Evolutionary conservation across 2,113 vertebrate genomes (phyloP).

Genomic region (Mobula birostris): DNA sequence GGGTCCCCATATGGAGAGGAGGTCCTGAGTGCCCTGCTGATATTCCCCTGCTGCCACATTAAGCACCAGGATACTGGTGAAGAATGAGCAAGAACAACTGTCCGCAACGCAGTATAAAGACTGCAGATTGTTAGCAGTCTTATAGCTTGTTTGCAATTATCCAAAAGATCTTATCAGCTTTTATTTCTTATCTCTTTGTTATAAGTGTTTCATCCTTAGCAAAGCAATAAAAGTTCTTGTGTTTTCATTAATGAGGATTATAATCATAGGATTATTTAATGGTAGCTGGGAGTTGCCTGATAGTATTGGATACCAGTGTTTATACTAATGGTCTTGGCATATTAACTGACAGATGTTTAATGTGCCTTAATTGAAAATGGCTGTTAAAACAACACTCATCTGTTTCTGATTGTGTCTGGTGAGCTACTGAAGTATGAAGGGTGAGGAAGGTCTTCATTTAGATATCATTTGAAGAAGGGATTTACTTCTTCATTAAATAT

Average conservation of each 20-base stretch:
- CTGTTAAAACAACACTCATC: constrained; percentile 38
- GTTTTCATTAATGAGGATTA: constrained; percentile 33
- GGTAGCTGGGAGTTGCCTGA: constrained; percentile 31
- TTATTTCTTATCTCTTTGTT: neutral
- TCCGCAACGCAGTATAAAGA: neutral
- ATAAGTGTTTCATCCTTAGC: neutral
- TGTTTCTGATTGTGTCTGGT: constrained; percentile 38
- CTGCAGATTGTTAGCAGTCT: neutral
- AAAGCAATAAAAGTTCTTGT: neutral
- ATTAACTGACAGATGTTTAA: constrained; percentile 38
- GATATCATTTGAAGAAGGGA: constrained; percentile 38
- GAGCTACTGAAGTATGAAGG: constrained; percentile 37
- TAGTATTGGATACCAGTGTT: constrained; percentile 30
- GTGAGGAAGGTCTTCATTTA: constrained; percentile 37
- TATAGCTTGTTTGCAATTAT: neutral
- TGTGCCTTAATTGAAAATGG: constrained; percentile 38
- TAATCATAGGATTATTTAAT: constrained; percentile 35
- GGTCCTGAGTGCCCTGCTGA: neutral
- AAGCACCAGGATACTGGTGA: neutral
- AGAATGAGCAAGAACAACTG: neutral
- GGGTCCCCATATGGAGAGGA: neutral
- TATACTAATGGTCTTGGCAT: constrained; percentile 33
- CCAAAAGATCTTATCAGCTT: neutral
- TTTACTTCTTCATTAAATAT: constrained; percentile 38
- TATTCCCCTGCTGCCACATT: neutral